A percentile compares a stretch with the other conserved stretches of the same genome.
Evolutionary conservation across 2,113 vertebrate genomes (phyloP).

Genomic region (cat (Felis catus)): F.catus_Fca126_mat1.0 CM031414.1:90782501-90783000

Average conservation of each 20-base stretch:
- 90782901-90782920: background rate
- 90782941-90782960: conserved; percentile 38
- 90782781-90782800: conserved; percentile 44
- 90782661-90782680: conserved; percentile 22
- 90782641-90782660: conserved; percentile 29
- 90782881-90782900: background rate
- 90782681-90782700: background rate
- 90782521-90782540: background rate
- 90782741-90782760: conserved; percentile 29
- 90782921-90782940: background rate
- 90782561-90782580: conserved; percentile 43
- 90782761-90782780: conserved; percentile 38
- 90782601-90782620: conserved; percentile 56
- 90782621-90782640: conserved; percentile 58
- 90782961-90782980: background rate
- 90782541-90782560: background rate
- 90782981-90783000: background rate
- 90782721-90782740: background rate
- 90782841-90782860: conserved; percentile 8
- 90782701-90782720: conserved; percentile 33
- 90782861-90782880: background rate
- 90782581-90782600: conserved; percentile 45
- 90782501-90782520: background rate
- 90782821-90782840: conserved; percentile 37
- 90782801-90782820: conserved; percentile 6